phyloP scores from a whole-genome alignment of 2,888 invertebrate genomes.

The Aspidiotus rigidus region DNA sequence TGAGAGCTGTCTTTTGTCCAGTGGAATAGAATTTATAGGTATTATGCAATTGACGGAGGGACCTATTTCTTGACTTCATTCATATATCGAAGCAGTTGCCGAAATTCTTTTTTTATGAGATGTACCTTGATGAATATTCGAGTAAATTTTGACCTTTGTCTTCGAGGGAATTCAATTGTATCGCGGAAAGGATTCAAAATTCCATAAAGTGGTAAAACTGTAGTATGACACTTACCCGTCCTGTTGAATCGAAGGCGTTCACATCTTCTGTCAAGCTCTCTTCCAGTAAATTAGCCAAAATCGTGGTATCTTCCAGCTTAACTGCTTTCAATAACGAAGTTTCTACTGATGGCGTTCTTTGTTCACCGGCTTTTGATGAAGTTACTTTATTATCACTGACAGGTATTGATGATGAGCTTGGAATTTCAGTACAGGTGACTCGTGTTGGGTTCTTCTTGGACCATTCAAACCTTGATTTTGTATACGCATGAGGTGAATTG shows the following conservation, averaged over 20 bases:
- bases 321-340: constrained; percentile 21
- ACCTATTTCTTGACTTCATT: no score
- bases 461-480: constrained; percentile 22
- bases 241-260: constrained; percentile 16
- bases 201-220: neutral
- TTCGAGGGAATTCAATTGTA: no score
- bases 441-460: constrained; percentile 8
- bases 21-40: no score
- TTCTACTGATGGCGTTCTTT: neutral
- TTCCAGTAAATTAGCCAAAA: constrained; percentile 17
- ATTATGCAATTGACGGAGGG: no score
- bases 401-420: no score
- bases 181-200: neutral
- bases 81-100: no score
- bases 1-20: no score
- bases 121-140: no score
- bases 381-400: no score
- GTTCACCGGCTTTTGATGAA: no score
- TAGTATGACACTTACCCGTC: constrained; percentile 11
- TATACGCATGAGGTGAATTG: constrained; percentile 6
- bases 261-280: constrained; percentile 17
- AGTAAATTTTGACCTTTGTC: no score
- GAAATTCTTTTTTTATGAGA: no score
- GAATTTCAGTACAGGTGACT: neutral
- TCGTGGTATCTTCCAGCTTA: constrained; percentile 22